Percentiles rank a stretch among this genome's conserved stretches.
These are phyloP conservation scores for Pachyrhynchus sulphureomaculatus DNA, from an alignment of 1,140 invertebrate genomes.

Conservation along the genomic window DNA sequence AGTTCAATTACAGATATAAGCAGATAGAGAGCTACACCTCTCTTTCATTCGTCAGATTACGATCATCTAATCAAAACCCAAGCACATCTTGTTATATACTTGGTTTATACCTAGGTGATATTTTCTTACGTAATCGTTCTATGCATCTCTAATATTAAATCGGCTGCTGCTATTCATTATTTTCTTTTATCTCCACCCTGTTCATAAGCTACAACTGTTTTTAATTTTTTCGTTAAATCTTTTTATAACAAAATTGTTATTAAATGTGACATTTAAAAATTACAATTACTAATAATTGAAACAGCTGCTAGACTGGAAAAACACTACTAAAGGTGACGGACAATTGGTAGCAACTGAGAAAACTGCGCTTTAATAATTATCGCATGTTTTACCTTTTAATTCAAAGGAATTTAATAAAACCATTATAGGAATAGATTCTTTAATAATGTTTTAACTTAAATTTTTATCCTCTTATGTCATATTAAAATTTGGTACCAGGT, in stretches of 20 bases:
- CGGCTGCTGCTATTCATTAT: slow-evolving; percentile 30
- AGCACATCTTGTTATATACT: slow-evolving; percentile 20
- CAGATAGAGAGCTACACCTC: slow-evolving; percentile 21
- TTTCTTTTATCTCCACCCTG: slow-evolving; percentile 16
- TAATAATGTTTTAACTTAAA: too few species aligned
- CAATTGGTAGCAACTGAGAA: slow-evolving; percentile 24
- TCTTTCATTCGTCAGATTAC: slow-evolving; percentile 28
- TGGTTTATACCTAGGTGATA: slow-evolving; percentile 11
- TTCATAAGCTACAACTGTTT: slow-evolving; percentile 10
- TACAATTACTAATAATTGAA: slow-evolving; percentile 18
- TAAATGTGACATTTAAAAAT: slow-evolving; percentile 32
- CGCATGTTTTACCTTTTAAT: slow-evolving; percentile 5
- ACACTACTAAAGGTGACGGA: slow-evolving; percentile 17
- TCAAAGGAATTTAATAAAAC: too few species aligned
- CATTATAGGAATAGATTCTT: too few species aligned
- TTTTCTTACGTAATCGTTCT: slow-evolving; percentile 26
- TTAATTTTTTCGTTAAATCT: too few species aligned
- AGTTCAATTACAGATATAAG: slow-evolving; percentile 21
- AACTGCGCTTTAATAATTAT: slow-evolving; percentile 10
- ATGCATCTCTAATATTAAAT: slow-evolving; percentile 29
- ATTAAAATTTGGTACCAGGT: too few species aligned
- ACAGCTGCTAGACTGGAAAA: not conserved
- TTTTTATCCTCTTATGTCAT: too few species aligned
- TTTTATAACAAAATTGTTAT: slow-evolving; percentile 11
- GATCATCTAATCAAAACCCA: slow-evolving; percentile 30